Conservation (phyloP, 2,113 vertebrate species). For the Butorides virescens region DNA sequence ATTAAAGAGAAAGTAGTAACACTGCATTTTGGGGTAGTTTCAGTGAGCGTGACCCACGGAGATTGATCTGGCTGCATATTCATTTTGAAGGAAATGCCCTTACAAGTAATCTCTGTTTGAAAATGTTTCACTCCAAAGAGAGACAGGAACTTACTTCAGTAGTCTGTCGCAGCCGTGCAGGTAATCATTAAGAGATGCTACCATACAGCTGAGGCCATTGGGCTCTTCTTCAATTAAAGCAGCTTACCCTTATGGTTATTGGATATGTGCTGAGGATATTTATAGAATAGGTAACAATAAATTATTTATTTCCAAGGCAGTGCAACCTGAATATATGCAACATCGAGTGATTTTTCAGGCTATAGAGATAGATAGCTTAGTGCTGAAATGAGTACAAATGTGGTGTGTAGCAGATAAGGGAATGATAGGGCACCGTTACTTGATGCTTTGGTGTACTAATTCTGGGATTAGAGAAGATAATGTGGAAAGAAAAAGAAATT, state of each 20-base stretch:
- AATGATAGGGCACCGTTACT: neutral
- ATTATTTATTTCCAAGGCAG: slow-evolving; percentile 16
- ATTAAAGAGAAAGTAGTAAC: neutral
- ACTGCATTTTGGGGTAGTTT: neutral
- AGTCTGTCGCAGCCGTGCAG: neutral
- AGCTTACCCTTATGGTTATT: neutral
- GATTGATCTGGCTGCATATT: neutral
- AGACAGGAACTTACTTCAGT: neutral
- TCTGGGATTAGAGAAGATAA: neutral
- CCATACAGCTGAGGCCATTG: neutral
- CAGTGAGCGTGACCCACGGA: neutral
- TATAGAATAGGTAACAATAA: neutral
- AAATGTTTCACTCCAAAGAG: slow-evolving; percentile 4
- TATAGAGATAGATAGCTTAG: neutral
- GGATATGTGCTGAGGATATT: neutral
- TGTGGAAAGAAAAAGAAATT: neutral
- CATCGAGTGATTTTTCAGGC: slow-evolving; percentile 10
- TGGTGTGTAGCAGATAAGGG: neutral
- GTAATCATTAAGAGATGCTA: neutral
- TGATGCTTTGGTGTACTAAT: neutral
- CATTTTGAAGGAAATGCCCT: neutral
- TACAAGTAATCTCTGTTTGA: neutral
- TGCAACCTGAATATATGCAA: neutral
- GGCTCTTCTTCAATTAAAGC: neutral
- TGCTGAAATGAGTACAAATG: neutral